Percentiles rank a stretch among this genome's conserved stretches.
Conservation (phyloP, 2,797 vertebrate genomes). For the Molothrus aeneus region DNA sequence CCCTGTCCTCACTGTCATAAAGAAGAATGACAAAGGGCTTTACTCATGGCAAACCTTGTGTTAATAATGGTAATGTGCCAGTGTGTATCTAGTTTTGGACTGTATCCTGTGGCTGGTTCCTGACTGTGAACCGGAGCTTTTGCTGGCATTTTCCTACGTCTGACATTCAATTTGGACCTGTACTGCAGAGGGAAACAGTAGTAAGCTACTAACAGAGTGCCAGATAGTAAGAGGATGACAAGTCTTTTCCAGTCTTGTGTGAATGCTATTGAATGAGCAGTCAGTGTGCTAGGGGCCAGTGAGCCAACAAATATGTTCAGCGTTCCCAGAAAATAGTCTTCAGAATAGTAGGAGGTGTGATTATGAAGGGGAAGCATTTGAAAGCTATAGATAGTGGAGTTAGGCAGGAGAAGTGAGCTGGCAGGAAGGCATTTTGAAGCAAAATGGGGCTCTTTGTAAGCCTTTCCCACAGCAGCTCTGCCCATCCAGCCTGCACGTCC, state of each 20-base stretch:
- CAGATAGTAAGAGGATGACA: conserved; percentile 61
- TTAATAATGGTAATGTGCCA: not conserved
- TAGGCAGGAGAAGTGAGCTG: conserved; percentile 28
- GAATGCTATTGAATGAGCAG: conserved; percentile 62
- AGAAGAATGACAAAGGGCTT: not conserved
- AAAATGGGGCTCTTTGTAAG: not conserved
- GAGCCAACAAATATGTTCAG: conserved; percentile 60
- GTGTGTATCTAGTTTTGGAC: conserved; percentile 2
- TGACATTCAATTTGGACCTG: conserved; percentile 44
- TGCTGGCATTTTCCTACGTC: conserved; percentile 37
- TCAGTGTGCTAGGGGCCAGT: conserved; percentile 48
- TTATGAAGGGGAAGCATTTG: conserved; percentile 15
- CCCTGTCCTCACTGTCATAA: not conserved
- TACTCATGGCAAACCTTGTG: not conserved
- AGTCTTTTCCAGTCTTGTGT: conserved; percentile 59
- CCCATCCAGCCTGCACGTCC: not conserved
- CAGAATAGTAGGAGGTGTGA: conserved; percentile 61
- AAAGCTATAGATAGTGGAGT: conserved; percentile 43
- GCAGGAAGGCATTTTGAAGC: not conserved
- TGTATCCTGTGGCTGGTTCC: not conserved
- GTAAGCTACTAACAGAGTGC: conserved; percentile 22
- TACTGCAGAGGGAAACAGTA: conserved; percentile 26
- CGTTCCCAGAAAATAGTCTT: conserved; percentile 47
- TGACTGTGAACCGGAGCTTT: not conserved
- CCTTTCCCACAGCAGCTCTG: not conserved